Conservation (phyloP, 30 jellyfish, hydroid and myxozoan species). For the Aurelia coerulea region DNA sequence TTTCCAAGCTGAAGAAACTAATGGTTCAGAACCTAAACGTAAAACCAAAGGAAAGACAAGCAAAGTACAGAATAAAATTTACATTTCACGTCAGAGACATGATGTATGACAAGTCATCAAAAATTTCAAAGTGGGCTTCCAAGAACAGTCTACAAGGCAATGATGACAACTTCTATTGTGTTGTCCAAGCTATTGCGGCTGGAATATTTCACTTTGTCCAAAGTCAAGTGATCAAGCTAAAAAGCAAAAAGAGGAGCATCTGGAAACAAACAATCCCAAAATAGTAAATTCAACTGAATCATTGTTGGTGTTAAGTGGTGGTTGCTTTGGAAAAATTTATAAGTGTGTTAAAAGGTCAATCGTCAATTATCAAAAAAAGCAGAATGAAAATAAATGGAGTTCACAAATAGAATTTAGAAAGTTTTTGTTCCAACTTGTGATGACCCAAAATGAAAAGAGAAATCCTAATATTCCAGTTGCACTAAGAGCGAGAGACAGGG, state of each 20-base stretch:
- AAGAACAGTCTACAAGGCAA: slow-evolving; percentile 22
- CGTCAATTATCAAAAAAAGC: slow-evolving; percentile 28
- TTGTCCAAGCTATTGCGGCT: slow-evolving; percentile 39
- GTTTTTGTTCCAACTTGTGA: slow-evolving; percentile 51
- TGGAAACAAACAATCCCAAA: slow-evolving; percentile 12
- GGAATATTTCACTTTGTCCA: slow-evolving; percentile 33
- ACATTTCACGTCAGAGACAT: slow-evolving; percentile 42
- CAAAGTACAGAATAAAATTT: slow-evolving; percentile 2
- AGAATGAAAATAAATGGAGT: slow-evolving; percentile 30
- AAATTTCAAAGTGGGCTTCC: slow-evolving; percentile 37
- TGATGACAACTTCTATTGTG: slow-evolving; percentile 25
- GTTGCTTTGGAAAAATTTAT: slow-evolving; percentile 44
- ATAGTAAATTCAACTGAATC: slow-evolving; percentile 34
- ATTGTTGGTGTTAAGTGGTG: background rate
- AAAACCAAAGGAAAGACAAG: slow-evolving; percentile 21
- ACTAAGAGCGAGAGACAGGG: slow-evolving; percentile 38
- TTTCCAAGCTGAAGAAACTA: slow-evolving; percentile 35
- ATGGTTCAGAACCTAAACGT: slow-evolving; percentile 23
- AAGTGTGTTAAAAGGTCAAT: slow-evolving; percentile 39
- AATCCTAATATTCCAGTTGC: slow-evolving; percentile 46
- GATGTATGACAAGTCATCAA: slow-evolving; percentile 34
- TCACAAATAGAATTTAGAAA: slow-evolving; percentile 32
- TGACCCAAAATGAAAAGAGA: slow-evolving; percentile 26
- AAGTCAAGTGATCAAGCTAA: slow-evolving; percentile 20
- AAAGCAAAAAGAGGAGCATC: slow-evolving; percentile 22